Base-by-base conservation (phyloP, 2,113 vertebrate genomes). In the Esox niger region DNA sequence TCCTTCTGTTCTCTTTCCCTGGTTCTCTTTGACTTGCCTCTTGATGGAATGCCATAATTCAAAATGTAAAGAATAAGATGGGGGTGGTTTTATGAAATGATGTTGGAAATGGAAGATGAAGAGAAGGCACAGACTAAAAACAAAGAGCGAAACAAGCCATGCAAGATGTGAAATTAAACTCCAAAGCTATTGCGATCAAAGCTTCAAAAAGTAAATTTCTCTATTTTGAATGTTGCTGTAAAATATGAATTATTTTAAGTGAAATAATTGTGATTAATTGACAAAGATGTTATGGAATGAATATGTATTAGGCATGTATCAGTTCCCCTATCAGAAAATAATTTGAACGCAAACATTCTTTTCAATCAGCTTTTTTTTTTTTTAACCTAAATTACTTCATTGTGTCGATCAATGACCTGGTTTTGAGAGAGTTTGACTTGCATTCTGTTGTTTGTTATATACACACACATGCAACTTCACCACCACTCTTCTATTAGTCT, bases 71-170 rank as follows among this genome's bases (percentile, higher is more conserved):
- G 2, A 49, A 58, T 0, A 52, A 4, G 5, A 38, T 23, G 47
- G 21, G 47, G 8, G 17, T n/a, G 5, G 47, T 20, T n/a, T 2
- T n/a, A 52, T 52, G 7, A 52, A n/a, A 17, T 30, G 15, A 17
- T 15, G 43, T 21, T 52, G 70, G 52, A 75, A 75, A 77, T 15
- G 62, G 62, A 75, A 79, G 77, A 79, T 83, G 79, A 86, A 82
- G 76, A 84, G 80, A 83, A 84, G 71, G 64, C 8, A 73, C 62
- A 73, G 32, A 54, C n/a, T 58, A 65, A 15, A 9, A 70, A 58
- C 10, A 56, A 26, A 69, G 31, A 70, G 62, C 5, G 20, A 13
- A 77, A 75, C 63, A 17, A 43, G 46, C 67, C 74, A 21, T 83
- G 82, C 80, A 77, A 31, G 17, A 59, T 59, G 10, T 17, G 29